Conservation (phyloP, 1,140 invertebrate species). For the Homalodisca vitripennis region DNA sequence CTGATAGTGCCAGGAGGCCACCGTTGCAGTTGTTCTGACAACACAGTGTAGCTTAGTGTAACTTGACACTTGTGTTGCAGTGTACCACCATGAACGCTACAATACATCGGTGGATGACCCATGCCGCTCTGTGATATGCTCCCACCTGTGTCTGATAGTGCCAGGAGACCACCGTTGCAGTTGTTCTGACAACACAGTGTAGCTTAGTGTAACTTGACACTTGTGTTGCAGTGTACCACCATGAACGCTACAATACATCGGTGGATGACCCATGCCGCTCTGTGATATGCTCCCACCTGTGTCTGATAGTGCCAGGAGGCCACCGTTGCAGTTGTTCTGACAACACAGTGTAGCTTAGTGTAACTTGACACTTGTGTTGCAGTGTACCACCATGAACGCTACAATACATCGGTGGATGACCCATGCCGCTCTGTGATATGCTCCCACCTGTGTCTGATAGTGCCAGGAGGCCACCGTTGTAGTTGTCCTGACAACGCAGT, state of each 20-base stretch:
- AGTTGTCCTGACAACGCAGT: constrained; percentile 78
- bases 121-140: not conserved
- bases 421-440: constrained; percentile 71
- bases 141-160: not conserved
- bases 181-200: constrained; percentile 76
- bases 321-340: constrained; percentile 90
- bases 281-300: constrained; percentile 83
- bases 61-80: constrained; percentile 72
- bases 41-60: constrained; percentile 43
- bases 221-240: constrained; percentile 68
- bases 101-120: not conserved
- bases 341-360: constrained; percentile 45
- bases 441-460: constrained; percentile 87
- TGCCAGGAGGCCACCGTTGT: constrained; percentile 83
- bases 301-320: constrained; percentile 83
- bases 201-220: too few relatives aligned
- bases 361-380: constrained; percentile 38
- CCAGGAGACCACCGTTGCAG: constrained; percentile 74
- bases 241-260: constrained; percentile 73
- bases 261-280: constrained; percentile 69
- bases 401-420: constrained; percentile 73
- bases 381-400: constrained; percentile 77
- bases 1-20: constrained; percentile 81
- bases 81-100: constrained; percentile 46
- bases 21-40: constrained; percentile 85